Base-by-base conservation (phyloP, 1,140 invertebrate species). In the Tenebrio molitor region DNA sequence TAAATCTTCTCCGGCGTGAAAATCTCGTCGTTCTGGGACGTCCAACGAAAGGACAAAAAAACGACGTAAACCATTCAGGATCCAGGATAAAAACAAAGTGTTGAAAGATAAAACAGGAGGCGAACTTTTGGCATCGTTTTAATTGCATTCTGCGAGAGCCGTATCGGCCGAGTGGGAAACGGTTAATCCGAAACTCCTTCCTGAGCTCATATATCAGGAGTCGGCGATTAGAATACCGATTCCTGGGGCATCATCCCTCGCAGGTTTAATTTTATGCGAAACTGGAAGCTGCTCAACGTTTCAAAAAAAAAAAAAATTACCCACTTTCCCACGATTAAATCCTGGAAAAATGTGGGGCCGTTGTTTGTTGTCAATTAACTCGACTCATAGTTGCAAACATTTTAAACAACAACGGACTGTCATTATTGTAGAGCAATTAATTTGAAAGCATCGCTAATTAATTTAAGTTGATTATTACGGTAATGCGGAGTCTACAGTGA, bases 401-500 rank as follows among this genome's bases (percentile, higher is more conserved):
- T 58, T 34, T 21, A 29, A 58, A 58, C 29, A 58, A 58, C 29
- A 8, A 23, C 19, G 10, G 23, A 58, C 23, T 33, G 25, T 39
- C 36, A 39, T 39, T 58, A 58, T 8, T 58, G 36, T 17, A 16
- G 42, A 8, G 12, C 64, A 66, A 66, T 66, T 42, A 66, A 66
- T 66, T 66, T 66, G 44, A 66, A 66, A 66, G 64, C 64, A 66
- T 66, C 44, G 36, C 64, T 66, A 66, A 66, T 66, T 66, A 66
- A 66, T 66, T 66, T 66, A 66, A 42, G 17, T 44, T 44, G 64
- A 42, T 66, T 66, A 66, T 66, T 66, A 66, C n/a, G 12, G 64
- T 17, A 66, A 66, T 66, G 64, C 36, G 44, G 12, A 21, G 39
- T 39, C 62, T 65, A 66, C 36, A 42, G 36, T n/a, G 42, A 66